Conservation (phyloP, 1,140 invertebrate species). For the Aphidius gifuensis region DNA sequence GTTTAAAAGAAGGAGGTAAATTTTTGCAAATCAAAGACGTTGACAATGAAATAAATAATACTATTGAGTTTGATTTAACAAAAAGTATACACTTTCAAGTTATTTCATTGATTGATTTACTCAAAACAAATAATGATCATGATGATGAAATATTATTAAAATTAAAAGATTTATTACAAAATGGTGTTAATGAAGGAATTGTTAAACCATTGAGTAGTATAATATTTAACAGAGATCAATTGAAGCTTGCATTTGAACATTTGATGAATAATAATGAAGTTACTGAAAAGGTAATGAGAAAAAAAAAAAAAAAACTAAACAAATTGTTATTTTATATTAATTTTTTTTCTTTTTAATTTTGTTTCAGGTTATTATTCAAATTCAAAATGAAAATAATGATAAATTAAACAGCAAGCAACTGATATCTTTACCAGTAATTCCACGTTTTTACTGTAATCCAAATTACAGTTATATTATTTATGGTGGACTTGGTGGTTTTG, state of each 20-base stretch:
- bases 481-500: slow-evolving; percentile 78
- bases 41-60: slow-evolving; percentile 65
- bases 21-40: slow-evolving; percentile 80
- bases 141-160: slow-evolving; percentile 39
- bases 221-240: too few relatives aligned
- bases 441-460: slow-evolving; percentile 57
- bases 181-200: slow-evolving; percentile 43
- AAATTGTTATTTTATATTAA: too few relatives aligned
- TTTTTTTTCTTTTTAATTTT: neutral
- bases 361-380: slow-evolving; percentile 60
- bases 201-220: too few relatives aligned
- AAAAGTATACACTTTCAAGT: slow-evolving; percentile 80
- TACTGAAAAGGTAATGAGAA: slow-evolving; percentile 63
- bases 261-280: slow-evolving; percentile 78
- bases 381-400: slow-evolving; percentile 49
- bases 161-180: slow-evolving; percentile 57
- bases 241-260: too few relatives aligned
- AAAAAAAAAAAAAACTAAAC: neutral
- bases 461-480: slow-evolving; percentile 53
- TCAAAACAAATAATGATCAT: slow-evolving; percentile 44
- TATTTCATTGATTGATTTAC: slow-evolving; percentile 66
- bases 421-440: slow-evolving; percentile 45
- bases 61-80: slow-evolving; percentile 71
- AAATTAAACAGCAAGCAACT: slow-evolving; percentile 17
- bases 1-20: slow-evolving; percentile 65